Evolutionary conservation across 2,113 vertebrate species (phyloP).

Genomic region (Oxyruncus cristatus): DNA sequence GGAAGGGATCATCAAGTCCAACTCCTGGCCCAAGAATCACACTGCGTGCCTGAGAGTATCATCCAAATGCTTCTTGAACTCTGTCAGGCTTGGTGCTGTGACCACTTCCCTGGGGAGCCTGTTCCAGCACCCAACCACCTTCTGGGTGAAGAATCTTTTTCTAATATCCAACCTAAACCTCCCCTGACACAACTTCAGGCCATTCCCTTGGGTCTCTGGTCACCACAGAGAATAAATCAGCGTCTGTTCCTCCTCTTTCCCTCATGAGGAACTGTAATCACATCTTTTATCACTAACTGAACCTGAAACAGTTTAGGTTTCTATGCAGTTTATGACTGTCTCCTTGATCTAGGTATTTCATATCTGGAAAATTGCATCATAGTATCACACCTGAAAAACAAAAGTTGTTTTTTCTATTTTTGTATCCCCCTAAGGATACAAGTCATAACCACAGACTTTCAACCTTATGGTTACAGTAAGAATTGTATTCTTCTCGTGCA

Average conservation of each 20-base stretch:
- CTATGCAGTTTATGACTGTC: background rate
- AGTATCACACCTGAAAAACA: background rate
- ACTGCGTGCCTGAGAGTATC: background rate
- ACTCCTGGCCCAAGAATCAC: background rate
- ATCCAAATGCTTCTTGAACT: background rate
- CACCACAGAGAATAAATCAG: background rate
- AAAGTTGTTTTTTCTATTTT: background rate
- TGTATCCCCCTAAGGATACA: background rate
- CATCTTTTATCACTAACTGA: background rate
- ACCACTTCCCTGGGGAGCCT: background rate
- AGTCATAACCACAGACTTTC: background rate
- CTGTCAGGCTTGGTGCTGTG: background rate
- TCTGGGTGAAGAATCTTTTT: background rate
- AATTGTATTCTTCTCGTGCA: background rate
- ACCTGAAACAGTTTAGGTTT: background rate
- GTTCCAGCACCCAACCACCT: background rate
- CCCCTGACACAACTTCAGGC: background rate
- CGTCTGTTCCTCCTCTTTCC: background rate
- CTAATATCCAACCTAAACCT: background rate
- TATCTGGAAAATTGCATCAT: background rate
- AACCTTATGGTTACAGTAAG: background rate
- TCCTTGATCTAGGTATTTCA: background rate
- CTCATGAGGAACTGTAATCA: background rate
- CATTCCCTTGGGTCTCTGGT: background rate
- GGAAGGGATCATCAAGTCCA: background rate